phyloP scores from a whole-genome alignment of 2,888 invertebrate genomes.

The Cryptocephalus primarius region DNA sequence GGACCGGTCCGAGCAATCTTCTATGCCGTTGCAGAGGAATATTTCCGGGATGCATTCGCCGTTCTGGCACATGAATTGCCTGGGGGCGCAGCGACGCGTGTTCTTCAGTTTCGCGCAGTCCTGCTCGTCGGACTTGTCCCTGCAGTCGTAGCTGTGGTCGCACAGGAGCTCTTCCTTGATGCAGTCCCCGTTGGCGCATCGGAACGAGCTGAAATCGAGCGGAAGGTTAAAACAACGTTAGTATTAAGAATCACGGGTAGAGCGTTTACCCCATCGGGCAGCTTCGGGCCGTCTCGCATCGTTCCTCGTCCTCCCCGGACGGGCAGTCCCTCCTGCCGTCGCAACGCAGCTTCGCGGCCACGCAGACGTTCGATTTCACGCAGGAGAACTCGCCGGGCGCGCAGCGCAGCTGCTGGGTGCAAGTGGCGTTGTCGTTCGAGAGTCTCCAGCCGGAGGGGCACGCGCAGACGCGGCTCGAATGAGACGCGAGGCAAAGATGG shows the following conservation, averaged over 20 bases:
- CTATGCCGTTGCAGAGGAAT: conserved; percentile 41
- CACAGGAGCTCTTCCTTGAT: conserved; percentile 34
- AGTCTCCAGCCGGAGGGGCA: conserved; percentile 60
- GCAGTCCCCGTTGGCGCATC: conserved; percentile 41
- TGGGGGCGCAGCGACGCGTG: conserved; percentile 30
- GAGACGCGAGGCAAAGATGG: conserved; percentile 56
- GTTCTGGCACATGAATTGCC: conserved; percentile 41
- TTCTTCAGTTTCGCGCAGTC: conserved; percentile 33
- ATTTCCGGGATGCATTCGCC: conserved; percentile 41
- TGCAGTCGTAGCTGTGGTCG: conserved; percentile 43
- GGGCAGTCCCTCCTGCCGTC: conserved; percentile 30
- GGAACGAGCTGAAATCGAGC: conserved; percentile 26
- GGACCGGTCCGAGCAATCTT: conserved; percentile 40
- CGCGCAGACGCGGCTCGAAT: conserved; percentile 34
- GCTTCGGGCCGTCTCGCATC: conserved; percentile 23
- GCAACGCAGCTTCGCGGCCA: conserved; percentile 26
- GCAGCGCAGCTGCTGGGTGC: conserved; percentile 44
- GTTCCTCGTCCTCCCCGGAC: conserved; percentile 33
- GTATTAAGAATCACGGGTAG: not conserved
- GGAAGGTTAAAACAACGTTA: not conserved
- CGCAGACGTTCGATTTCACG: conserved; percentile 39
- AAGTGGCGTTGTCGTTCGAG: conserved; percentile 43
- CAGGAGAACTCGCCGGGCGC: conserved; percentile 34
- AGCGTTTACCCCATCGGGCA: conserved; percentile 37
- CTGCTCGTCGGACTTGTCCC: conserved; percentile 47